Evolutionary conservation across 2,113 vertebrate species (phyloP), one percentile per base, ranked within the genome.

Genomic region (Xiphophorus couchianus): DNA sequence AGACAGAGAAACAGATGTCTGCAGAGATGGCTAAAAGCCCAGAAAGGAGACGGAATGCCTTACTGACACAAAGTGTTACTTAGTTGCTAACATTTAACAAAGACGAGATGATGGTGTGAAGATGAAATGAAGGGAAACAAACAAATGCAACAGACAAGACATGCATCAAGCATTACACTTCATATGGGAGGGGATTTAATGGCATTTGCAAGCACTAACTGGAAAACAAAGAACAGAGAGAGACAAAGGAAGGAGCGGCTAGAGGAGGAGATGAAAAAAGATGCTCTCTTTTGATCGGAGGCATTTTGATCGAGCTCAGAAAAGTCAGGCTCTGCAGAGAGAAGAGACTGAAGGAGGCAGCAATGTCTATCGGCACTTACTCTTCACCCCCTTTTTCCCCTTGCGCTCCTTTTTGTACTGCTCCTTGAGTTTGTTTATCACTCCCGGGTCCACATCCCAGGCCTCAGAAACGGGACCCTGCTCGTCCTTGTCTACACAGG

Each of bases 391-490:
- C 90, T 99, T 99, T 96, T 99, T 98, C 91, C 97, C 97, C 95
- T 98, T 99, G 95, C 98, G 97, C 94, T 99, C 98, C 97, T 99
- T 99, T 96, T 96, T 99, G 98, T 99, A 99, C 95, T 99, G 97
- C 93, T 99, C 98, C 97, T 99, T 99, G 94, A 99, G 98, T 95
- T 98, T 98, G 95, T 96, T 98, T 96, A 99, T 98, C 95, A 99
- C 94, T 95, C 97, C 96, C 96, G 98, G 98, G 96, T 99, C 98
- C 96, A 99, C 97, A 91, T 99, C 98, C 98, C 98, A 99, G 89
- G 97, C 96, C 96, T 99, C 98, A 90, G 97, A 96, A 92, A 96
- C 95, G 91, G 96, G 95, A 95, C 95, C 96, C 86, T 97, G 95
- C 93, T 98, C 98, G 95, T 99, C 97, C 95, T 98, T 98, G 92